Evolutionary conservation across 1,140 invertebrate species (phyloP).

Genomic region (Papilio polytes): DNA sequence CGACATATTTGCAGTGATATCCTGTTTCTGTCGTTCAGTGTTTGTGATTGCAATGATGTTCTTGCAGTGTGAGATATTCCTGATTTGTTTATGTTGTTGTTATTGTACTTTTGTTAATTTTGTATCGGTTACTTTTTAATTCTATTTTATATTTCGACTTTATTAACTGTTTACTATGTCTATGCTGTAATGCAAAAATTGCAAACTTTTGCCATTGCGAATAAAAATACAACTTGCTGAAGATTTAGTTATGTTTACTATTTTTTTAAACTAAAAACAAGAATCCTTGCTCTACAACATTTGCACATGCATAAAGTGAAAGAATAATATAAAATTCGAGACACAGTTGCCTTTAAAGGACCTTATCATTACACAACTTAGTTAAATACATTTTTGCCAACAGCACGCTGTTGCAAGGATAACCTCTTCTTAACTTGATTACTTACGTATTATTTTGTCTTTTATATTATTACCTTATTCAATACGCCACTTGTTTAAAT

Average conservation of each 20-base stretch:
- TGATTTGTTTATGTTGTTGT: conserved; percentile 2
- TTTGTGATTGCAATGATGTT: conserved; percentile 20
- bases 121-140: not conserved
- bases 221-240: not conserved
- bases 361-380: conserved; percentile 14
- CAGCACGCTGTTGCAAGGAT: conserved; percentile 35
- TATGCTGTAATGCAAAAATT: not conserved
- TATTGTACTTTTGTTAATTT: not conserved
- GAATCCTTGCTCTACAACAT: not conserved
- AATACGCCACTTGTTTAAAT: conserved; percentile 16
- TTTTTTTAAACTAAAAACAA: not conserved
- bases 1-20: not conserved
- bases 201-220: not conserved
- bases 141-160: not conserved
- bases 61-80: conserved; percentile 1
- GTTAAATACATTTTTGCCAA: conserved; percentile 33
- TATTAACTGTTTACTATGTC: not conserved
- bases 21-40: not conserved
- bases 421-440: conserved; percentile 39
- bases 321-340: not conserved
- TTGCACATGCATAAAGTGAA: not conserved
- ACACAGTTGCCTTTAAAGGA: conserved; percentile 4
- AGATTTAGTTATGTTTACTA: not conserved
- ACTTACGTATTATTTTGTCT: conserved; percentile 21
- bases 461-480: conserved; percentile 33